These are phyloP conservation scores for Proisotoma minuta DNA, from an alignment of 2,888 invertebrate genomes.

Conservation along the genomic window DNA sequence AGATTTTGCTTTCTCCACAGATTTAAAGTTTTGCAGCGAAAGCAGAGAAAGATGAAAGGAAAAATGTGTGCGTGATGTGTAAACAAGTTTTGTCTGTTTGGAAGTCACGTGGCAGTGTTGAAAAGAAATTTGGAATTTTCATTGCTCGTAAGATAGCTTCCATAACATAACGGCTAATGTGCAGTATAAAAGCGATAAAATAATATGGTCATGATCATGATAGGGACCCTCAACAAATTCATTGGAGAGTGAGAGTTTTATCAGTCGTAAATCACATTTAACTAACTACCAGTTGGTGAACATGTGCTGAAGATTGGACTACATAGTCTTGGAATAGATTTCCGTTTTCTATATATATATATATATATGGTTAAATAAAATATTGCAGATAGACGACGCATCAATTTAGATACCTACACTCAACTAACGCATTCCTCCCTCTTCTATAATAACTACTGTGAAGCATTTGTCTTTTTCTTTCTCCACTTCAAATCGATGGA, in stretches of 20 bases:
- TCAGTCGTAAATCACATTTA: slow-evolving; percentile 16
- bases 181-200: slow-evolving; percentile 3
- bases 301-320: background rate
- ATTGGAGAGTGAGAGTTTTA: slow-evolving; percentile 12
- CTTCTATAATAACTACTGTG: slow-evolving; percentile 6
- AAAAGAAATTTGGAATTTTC: too few species aligned
- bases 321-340: background rate
- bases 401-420: too few species aligned
- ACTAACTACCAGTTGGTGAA: slow-evolving; percentile 8
- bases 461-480: background rate
- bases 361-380: background rate
- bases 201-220: background rate
- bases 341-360: background rate
- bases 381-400: background rate
- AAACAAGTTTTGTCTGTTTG: background rate
- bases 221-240: background rate
- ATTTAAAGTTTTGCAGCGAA: background rate
- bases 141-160: background rate
- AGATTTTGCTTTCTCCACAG: background rate
- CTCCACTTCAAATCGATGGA: background rate
- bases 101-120: background rate
- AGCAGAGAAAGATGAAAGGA: background rate
- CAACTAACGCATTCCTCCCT: slow-evolving; percentile 13
- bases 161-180: background rate
- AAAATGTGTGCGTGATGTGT: background rate